Base-by-base conservation (phyloP, 1,140 invertebrate species). In the Mamestra configurata region DNA sequence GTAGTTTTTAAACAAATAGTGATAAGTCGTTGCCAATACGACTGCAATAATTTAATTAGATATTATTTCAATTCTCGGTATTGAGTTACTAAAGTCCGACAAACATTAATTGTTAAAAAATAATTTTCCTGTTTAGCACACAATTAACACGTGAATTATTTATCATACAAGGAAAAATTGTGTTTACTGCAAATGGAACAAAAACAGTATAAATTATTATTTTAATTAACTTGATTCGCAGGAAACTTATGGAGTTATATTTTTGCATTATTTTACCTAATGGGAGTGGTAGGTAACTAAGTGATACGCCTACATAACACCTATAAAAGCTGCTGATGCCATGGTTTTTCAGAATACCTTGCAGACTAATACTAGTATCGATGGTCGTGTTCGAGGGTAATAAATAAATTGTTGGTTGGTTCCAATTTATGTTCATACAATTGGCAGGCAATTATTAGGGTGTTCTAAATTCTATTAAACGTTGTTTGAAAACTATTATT, bases 111-210 rank as follows among this genome's bases (percentile, higher is more conserved):
- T 57, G 22, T 11, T 55, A 22, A 57, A 57, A 57, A 27, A 49
- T 49, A n/a, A 35, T 61, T 61, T 61, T 61, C 59, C 59, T 37
- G 27, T 35, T 31, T 22, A 24, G 15, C 13, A 61, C 27, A n/a
- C 13, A 61, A 61, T 61, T 31, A 35, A 6, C 1, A 64, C 4
- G 2, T 1, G 2, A 1, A 40, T 15, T 49, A 1, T 15, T 49
- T 7, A 70, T 46, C 18, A 6, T 66, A 24, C 18, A 70, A 70
- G 22, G 66, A 70, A 70, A 49, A 49, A 4, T 22, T 66, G 10
- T 40, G 35, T 43, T 66, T 66, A 20, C 61, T 40, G 18, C 0
- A 37, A 64, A 20, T 37, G 2, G 18, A 68, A 49, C 20, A 68
- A 46, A 15, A 46, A 4, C 40, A 22, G n/a, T n/a, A n/a, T n/a